Percentiles rank a stretch among this genome's conserved stretches.
These are phyloP conservation scores for Idaea dimidiata DNA, from an alignment of 2,888 invertebrate genomes.

Conservation along the genomic window DNA sequence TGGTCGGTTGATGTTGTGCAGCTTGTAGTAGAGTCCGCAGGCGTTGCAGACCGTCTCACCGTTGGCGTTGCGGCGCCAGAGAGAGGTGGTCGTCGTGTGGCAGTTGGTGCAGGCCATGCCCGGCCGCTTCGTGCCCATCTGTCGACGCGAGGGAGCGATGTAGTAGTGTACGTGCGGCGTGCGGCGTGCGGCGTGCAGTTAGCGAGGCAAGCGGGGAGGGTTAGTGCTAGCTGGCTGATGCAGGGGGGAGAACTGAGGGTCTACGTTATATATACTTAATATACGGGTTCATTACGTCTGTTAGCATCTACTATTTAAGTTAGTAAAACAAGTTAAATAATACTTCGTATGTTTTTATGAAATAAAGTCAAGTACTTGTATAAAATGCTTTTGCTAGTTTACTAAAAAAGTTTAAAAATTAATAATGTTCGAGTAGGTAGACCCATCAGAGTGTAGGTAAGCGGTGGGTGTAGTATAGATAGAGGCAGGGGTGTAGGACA, in stretches of 20 bases:
- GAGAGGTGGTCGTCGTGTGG: constrained; percentile 92
- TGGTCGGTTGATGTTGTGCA: constrained; percentile 94
- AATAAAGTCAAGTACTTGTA: too few species aligned
- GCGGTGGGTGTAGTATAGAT: constrained; percentile 20
- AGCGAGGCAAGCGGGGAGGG: constrained; percentile 41
- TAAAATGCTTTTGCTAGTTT: too few species aligned
- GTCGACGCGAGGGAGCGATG: constrained; percentile 27
- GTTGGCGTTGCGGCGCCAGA: constrained; percentile 85
- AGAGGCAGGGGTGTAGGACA: constrained; percentile 36
- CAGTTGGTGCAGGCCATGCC: constrained; percentile 95
- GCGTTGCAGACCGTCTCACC: constrained; percentile 99
- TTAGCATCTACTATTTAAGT: too few species aligned
- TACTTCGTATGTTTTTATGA: too few species aligned
- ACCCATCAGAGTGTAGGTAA: too few species aligned
- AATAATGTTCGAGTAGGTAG: too few species aligned
- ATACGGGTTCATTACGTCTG: too few species aligned
- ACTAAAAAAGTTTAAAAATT: too few species aligned
- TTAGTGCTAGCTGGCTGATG: constrained; percentile 34
- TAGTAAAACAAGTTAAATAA: too few species aligned
- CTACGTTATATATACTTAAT: too few species aligned
- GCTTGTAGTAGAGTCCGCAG: constrained; percentile 97
- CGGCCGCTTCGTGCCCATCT: constrained; percentile 86
- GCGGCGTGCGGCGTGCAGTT: constrained; percentile 27
- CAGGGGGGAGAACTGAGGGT: too few species aligned
- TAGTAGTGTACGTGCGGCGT: constrained; percentile 6